Base-by-base conservation (phyloP, 2,797 vertebrate species). In the Pantherophis alleghaniensis region DNA sequence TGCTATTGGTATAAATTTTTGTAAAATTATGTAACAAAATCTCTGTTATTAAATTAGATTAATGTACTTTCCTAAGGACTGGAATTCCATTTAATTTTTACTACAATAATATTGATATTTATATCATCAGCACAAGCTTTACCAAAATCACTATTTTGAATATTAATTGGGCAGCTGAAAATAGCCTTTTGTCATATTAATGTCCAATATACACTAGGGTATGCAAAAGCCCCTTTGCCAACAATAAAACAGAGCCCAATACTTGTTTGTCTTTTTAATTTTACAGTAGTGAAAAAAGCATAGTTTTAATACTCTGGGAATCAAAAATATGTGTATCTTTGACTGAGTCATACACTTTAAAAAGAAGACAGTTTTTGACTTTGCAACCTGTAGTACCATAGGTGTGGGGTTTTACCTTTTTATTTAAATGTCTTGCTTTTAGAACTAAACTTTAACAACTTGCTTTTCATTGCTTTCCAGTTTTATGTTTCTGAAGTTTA, bases 41-140 rank as follows among this genome's bases (percentile, higher is more conserved):
- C 28, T 90, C 87, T 92, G 28, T 93, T 93, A 88, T 63, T 66
- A 90, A 28, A 94, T 95, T 93, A 94, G 94, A 90, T 42, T 88
- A 90, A 90, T 0, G 0, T 28, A 94, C 7, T 92, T 93, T 93
- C 92, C 56, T 37, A 83, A 88, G 92, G 51, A 26, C 24, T 63
- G 37, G 90, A 83, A 24, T 91, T 16, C 13, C 93, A 95, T 93
- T 87, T 22, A 63, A 32, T 94, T 55, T 51, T 90, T 94, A 89
- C 42, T 66, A 22, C 9, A 59, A 42, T 60, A 91, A 89, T 86
- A 90, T 89, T 93, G 92, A 26, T 1, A 56, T 28, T 59, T 92
- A 79, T 91, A 94, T 87, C 87, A 90, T 87, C 22, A 96, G 32
- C 88, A 61, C n/a, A 92, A 20, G 24, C 91, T 37, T 92, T 94